Conservation (phyloP, 2,888 invertebrate genomes). For the Pandemis corylana region DNA sequence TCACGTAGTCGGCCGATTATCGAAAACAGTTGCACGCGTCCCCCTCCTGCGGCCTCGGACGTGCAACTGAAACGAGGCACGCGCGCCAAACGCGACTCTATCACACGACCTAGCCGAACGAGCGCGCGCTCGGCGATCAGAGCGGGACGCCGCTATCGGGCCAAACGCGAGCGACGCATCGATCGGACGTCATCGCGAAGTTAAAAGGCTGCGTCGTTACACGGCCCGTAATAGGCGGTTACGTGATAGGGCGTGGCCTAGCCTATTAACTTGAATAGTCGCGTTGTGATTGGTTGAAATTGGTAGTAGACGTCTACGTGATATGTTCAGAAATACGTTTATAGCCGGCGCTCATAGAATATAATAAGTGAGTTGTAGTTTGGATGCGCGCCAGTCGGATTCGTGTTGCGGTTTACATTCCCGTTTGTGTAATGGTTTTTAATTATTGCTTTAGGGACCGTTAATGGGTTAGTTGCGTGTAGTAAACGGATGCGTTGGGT, state of each 20-base stretch:
- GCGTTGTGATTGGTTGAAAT: slow-evolving; percentile 84
- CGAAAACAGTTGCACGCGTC: slow-evolving; percentile 84
- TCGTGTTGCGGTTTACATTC: slow-evolving; percentile 74
- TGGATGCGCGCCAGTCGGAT: slow-evolving; percentile 79
- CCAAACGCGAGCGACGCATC: slow-evolving; percentile 60
- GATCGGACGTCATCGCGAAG: slow-evolving; percentile 80
- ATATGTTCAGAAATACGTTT: slow-evolving; percentile 85
- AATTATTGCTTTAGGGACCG: slow-evolving; percentile 71
- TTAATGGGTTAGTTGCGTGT: slow-evolving; percentile 65
- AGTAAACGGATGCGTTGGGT: slow-evolving; percentile 50
- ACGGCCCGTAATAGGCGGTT: slow-evolving; percentile 85
- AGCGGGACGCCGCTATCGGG: slow-evolving; percentile 65
- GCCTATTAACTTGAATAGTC: slow-evolving; percentile 84
- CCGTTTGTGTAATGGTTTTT: slow-evolving; percentile 75
- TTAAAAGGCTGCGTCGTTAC: slow-evolving; percentile 85
- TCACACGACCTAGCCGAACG: slow-evolving; percentile 75
- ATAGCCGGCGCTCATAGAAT: slow-evolving; percentile 82
- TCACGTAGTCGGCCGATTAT: slow-evolving; percentile 84
- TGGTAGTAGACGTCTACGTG: slow-evolving; percentile 83
- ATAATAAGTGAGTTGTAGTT: slow-evolving; percentile 82
- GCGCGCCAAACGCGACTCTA: slow-evolving; percentile 83
- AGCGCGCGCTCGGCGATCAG: slow-evolving; percentile 65
- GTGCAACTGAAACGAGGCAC: slow-evolving; percentile 83
- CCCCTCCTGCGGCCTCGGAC: slow-evolving; percentile 82
- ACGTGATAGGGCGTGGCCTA: slow-evolving; percentile 84